phyloP scores from a whole-genome alignment of 2,113 vertebrate genomes.

The Urocynchramus pylzowi region DNA sequence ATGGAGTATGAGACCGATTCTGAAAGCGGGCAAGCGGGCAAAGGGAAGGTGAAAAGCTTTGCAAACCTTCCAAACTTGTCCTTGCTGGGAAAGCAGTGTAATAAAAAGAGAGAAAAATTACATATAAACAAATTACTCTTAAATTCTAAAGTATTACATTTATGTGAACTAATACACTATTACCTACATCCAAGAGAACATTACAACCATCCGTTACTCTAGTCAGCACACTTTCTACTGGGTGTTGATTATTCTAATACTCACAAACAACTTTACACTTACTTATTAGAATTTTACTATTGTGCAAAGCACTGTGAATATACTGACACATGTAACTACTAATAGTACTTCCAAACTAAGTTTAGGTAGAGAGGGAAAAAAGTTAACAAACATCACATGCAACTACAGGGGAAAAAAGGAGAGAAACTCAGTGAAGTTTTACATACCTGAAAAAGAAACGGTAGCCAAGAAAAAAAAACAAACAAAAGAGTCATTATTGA shows the following conservation, averaged over 20 bases:
- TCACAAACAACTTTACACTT: slow-evolving; percentile 46
- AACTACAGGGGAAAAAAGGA: slow-evolving; percentile 61
- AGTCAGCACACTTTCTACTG: slow-evolving; percentile 51
- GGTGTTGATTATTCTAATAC: slow-evolving; percentile 20
- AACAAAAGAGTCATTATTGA: slow-evolving; percentile 61
- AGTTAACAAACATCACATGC: slow-evolving; percentile 71
- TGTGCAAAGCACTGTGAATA: not conserved
- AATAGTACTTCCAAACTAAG: slow-evolving; percentile 57
- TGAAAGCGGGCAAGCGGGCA: slow-evolving; percentile 87
- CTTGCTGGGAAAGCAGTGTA: slow-evolving; percentile 99
- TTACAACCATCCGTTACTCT: slow-evolving; percentile 45
- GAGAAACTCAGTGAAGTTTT: slow-evolving; percentile 77
- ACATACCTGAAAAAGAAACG: slow-evolving; percentile 83
- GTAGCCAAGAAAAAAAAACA: slow-evolving; percentile 76
- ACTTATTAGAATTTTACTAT: not conserved
- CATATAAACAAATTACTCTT: slow-evolving; percentile 84
- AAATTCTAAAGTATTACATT: slow-evolving; percentile 74
- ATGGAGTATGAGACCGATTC: slow-evolving; percentile 86
- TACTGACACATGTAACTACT: slow-evolving; percentile 18
- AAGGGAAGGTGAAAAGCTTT: slow-evolving; percentile 99
- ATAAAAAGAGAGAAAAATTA: slow-evolving; percentile 97
- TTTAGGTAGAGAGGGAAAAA: not conserved
- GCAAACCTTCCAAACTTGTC: slow-evolving; percentile 99
- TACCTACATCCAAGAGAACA: slow-evolving; percentile 67
- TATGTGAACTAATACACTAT: slow-evolving; percentile 67